Evolutionary conservation across 64 coral and sea anemone genomes (phyloP), one percentile per base, ranked within the genome.

Genomic region (Dendronephthya gigantea): DNA sequence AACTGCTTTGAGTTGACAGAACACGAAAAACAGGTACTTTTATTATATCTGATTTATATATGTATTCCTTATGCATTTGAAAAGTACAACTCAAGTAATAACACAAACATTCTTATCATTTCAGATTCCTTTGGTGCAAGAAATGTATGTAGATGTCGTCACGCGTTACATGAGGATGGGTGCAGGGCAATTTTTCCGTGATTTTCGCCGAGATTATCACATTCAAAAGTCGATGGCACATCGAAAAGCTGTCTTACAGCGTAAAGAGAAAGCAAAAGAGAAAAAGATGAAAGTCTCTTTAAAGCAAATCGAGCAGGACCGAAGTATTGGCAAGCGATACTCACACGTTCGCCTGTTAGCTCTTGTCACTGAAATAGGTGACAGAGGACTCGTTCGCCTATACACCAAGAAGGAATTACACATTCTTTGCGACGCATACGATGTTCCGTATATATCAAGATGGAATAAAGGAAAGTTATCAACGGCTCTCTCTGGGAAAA

Each of bases 251-350:
- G 55, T 86, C 30, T 40, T 70, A 9, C 36, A 38, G 40, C 52
- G 56, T 15, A 86, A 70, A 70, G 85, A 86, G 59, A 66, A 86
- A 34, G 51, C 48, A 17, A 49, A 56, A 48, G 33, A 56, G 8
- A 85, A 85, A n/a, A 19, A 76, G 69, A 76, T 76, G 69, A 76
- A 76, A 76, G 69, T 76, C 25, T 15, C 25, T 7, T 15, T 76
- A 15, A 34, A 37, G 12, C 69, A 76, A 13, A 31, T 76, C 31
- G 69, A 76, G 25, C 69, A 76, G n/a, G 69, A 76, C 69, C 5
- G 35, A 76, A 76, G 69, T 37, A 9, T 15, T 34, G 69, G 69
- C 9, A 76, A 76, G 69, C 69, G n/a, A 34, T 31, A 9, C 25
- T 70, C 66, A 6, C 66, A 70, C 23, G 66, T 70, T 25, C 69